Evolutionary conservation across 1,140 invertebrate genomes (phyloP).

Genomic region (Metaphire vulgaris): DNA sequence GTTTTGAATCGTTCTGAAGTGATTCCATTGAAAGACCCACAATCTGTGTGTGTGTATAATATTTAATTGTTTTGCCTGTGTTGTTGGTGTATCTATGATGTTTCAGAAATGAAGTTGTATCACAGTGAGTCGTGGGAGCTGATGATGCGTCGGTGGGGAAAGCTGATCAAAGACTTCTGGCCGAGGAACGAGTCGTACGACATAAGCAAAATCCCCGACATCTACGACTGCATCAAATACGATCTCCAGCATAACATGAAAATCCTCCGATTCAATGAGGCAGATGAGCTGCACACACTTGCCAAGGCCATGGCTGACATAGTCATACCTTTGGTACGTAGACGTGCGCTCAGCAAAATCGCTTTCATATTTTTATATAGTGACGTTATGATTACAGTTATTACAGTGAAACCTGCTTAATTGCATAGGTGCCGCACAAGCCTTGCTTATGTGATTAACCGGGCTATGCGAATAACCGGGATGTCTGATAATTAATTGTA

Average conservation of each 20-base stretch:
- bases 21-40: too few relatives aligned
- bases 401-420: too few relatives aligned
- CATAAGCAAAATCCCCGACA: slow-evolving; percentile 98
- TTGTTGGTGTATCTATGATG: slow-evolving; percentile 1
- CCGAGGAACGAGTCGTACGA: slow-evolving; percentile 83
- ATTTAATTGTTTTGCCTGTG: not conserved
- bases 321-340: slow-evolving; percentile 86
- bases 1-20: too few relatives aligned
- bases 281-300: slow-evolving; percentile 89
- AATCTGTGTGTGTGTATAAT: too few relatives aligned
- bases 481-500: too few relatives aligned
- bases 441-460: too few relatives aligned
- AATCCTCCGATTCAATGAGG: slow-evolving; percentile 83
- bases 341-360: not conserved
- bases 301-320: slow-evolving; percentile 94
- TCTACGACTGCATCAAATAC: slow-evolving; percentile 98
- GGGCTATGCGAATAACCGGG: too few relatives aligned
- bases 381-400: too few relatives aligned
- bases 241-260: slow-evolving; percentile 97
- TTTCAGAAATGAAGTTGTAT: slow-evolving; percentile 64
- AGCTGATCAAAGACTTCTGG: slow-evolving; percentile 97
- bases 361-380: too few relatives aligned
- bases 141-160: slow-evolving; percentile 94
- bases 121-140: slow-evolving; percentile 99
- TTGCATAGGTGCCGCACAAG: too few relatives aligned